A percentile compares a stretch with the other conserved stretches of the same genome.
Conservation (phyloP, 2,888 invertebrate genomes). For the Emmelina monodactyla region DNA sequence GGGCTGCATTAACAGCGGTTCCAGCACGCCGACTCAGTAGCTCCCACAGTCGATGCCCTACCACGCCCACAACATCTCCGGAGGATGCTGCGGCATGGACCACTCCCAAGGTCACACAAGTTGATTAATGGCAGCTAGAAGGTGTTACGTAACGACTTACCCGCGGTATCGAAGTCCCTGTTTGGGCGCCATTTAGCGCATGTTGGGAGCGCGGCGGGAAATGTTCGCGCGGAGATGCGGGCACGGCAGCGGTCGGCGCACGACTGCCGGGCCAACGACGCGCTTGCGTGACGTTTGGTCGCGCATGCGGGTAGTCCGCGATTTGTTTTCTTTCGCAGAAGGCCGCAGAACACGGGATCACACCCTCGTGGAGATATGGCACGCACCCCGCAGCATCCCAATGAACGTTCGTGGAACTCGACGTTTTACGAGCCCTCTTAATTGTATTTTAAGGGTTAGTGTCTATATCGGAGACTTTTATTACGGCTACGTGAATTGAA, state of each 20-base stretch:
- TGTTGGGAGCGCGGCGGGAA: slow-evolving; percentile 30
- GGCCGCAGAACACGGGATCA: slow-evolving; percentile 53
- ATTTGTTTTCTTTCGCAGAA: slow-evolving; percentile 40
- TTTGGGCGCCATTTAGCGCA: slow-evolving; percentile 60
- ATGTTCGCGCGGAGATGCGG: slow-evolving; percentile 25
- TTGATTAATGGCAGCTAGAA: slow-evolving; percentile 7
- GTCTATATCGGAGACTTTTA: slow-evolving; percentile 4
- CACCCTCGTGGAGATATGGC: slow-evolving; percentile 38
- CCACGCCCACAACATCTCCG: slow-evolving; percentile 47
- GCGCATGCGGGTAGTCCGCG: slow-evolving; percentile 43
- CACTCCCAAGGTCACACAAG: slow-evolving; percentile 14
- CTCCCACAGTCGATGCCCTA: slow-evolving; percentile 32
- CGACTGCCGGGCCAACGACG: slow-evolving; percentile 37
- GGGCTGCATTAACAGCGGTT: slow-evolving; percentile 52
- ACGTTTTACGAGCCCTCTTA: slow-evolving; percentile 3
- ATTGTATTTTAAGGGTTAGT: slow-evolving; percentile 8
- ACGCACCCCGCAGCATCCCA: slow-evolving; percentile 37
- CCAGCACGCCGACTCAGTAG: slow-evolving; percentile 39
- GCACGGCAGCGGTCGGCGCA: slow-evolving; percentile 43
- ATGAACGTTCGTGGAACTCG: slow-evolving; percentile 26
- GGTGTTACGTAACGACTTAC: slow-evolving; percentile 39
- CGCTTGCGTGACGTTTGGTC: slow-evolving; percentile 36
- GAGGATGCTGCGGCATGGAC: slow-evolving; percentile 41
- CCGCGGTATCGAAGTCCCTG: slow-evolving; percentile 46
- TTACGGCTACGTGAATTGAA: slow-evolving; percentile 26